Percentiles rank a stretch among this genome's conserved stretches.
Conservation (phyloP, 2,113 vertebrate genomes). For the Tachycineta bicolor region DNA sequence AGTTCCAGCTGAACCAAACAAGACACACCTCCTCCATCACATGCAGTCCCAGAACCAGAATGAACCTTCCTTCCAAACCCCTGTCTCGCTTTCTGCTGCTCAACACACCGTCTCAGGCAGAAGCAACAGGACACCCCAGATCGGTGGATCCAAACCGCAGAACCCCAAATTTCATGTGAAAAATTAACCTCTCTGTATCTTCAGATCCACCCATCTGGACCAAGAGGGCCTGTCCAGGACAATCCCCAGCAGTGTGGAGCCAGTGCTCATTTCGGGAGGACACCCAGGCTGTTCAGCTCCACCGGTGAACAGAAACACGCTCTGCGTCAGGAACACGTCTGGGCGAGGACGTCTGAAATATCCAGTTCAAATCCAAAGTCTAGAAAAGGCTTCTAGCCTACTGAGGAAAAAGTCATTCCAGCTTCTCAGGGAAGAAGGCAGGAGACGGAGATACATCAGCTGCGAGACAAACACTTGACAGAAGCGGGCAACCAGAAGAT, state of each 20-base stretch:
- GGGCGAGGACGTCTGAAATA: background rate
- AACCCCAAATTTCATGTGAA: background rate
- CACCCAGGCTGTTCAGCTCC: background rate
- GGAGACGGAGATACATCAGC: background rate
- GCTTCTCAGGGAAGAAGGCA: background rate
- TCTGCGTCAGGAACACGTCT: background rate
- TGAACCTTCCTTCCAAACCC: background rate
- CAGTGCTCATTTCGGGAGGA: background rate
- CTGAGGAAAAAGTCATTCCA: background rate
- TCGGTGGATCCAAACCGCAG: background rate
- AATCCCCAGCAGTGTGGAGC: background rate
- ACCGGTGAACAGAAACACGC: background rate
- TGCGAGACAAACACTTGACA: background rate
- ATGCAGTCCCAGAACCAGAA: background rate
- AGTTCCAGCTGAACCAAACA: background rate
- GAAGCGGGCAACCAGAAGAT: background rate
- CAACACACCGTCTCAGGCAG: background rate
- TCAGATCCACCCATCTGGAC: conserved; percentile 31
- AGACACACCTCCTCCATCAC: background rate
- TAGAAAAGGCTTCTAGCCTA: background rate
- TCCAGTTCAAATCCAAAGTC: background rate
- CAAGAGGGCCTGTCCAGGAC: background rate
- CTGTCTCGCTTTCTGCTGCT: background rate
- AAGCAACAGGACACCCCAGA: background rate
- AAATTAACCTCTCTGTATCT: conserved; percentile 33